phyloP scores from a whole-genome alignment of 2,797 vertebrate genomes.

The Apodemus agrarius region DNA sequence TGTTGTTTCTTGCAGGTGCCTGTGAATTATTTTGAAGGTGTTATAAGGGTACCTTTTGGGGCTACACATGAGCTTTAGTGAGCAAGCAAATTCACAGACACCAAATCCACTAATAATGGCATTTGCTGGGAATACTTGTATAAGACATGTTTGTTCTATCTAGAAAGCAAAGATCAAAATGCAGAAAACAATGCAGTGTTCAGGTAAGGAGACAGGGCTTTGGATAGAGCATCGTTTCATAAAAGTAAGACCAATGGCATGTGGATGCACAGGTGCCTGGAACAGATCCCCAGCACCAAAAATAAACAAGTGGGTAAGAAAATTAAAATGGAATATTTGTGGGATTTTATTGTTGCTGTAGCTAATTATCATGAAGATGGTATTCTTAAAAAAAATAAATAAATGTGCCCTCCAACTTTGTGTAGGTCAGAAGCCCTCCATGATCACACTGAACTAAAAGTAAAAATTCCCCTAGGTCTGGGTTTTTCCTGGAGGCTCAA shows the following conservation, averaged over 20 bases:
- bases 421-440: not conserved
- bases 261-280: not conserved
- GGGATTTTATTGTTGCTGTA: not conserved
- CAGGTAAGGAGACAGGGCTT: not conserved
- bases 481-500: not conserved
- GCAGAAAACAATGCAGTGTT: not conserved
- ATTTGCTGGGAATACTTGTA: not conserved
- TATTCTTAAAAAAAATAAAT: not conserved
- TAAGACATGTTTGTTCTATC: not conserved
- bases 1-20: not conserved
- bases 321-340: not conserved
- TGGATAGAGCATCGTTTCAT: not conserved
- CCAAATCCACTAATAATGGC: not conserved
- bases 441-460: not conserved
- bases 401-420: not conserved
- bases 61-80: not conserved
- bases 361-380: not conserved
- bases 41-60: not conserved
- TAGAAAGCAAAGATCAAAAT: not conserved
- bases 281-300: not conserved
- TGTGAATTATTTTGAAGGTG: not conserved
- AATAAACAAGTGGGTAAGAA: not conserved
- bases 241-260: not conserved
- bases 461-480: not conserved
- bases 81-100: not conserved